Evolutionary conservation across 2,113 vertebrate species (phyloP).

Genomic region (Taxidea taxus): DNA sequence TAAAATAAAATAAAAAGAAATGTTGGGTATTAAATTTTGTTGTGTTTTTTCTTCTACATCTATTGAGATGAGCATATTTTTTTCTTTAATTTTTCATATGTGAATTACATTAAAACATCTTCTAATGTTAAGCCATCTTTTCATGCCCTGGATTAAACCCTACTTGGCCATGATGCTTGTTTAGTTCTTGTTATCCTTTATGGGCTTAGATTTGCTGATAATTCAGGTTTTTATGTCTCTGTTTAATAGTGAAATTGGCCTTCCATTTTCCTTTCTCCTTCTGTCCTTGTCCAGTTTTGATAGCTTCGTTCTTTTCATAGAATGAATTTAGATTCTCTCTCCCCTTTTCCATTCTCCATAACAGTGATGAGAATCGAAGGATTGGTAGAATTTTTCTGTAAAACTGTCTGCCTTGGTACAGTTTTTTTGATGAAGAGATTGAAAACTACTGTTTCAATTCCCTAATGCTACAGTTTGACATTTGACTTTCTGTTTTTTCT

Average conservation of each 20-base stretch:
- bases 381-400: neutral
- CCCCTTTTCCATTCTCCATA: neutral
- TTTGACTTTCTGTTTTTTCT: neutral
- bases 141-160: neutral
- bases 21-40: neutral
- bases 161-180: neutral
- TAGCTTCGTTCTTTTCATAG: neutral
- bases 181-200: neutral
- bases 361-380: neutral
- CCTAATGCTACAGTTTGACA: neutral
- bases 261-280: neutral
- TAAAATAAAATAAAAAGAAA: no score
- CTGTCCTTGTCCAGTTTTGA: neutral
- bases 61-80: neutral
- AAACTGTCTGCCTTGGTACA: neutral
- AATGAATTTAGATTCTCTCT: neutral
- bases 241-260: neutral
- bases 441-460: slow-evolving; percentile 28
- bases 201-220: neutral
- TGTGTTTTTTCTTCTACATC: neutral
- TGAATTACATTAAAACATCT: neutral
- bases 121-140: neutral
- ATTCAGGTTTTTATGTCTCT: neutral
- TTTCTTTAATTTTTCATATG: neutral
- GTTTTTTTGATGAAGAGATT: neutral